phyloP scores from a whole-genome alignment of 2,113 vertebrate genomes.

The Trachemys scripta region DNA sequence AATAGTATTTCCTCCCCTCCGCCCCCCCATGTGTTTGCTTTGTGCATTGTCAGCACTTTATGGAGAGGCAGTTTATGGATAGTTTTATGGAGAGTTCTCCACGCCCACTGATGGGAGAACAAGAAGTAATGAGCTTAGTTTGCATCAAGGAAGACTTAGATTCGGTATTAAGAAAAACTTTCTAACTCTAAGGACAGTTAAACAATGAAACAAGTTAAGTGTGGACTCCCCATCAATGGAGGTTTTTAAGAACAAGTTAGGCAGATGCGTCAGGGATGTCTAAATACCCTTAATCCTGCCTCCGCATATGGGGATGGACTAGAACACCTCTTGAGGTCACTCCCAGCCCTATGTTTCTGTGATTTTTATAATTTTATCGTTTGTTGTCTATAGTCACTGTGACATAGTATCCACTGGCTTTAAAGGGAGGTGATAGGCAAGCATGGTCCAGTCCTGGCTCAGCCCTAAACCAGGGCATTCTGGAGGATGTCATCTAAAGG shows the following conservation, averaged over 20 bases:
- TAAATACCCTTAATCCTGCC: not conserved
- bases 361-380: not conserved
- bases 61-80: not conserved
- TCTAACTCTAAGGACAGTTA: not conserved
- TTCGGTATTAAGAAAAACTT: not conserved
- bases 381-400: not conserved
- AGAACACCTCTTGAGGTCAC: not conserved
- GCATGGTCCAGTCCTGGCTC: not conserved
- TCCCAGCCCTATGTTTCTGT: not conserved
- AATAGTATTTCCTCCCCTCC: not conserved
- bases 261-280: not conserved
- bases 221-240: not conserved
- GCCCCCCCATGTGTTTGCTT: not conserved
- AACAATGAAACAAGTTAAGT: not conserved
- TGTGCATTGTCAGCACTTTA: not conserved
- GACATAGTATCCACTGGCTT: not conserved
- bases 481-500: not conserved
- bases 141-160: not conserved
- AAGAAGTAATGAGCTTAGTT: not conserved
- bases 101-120: not conserved
- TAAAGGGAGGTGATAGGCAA: not conserved
- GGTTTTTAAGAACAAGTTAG: not conserved
- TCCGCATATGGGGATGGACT: not conserved
- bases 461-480: not conserved
- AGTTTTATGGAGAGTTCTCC: not conserved